Evolutionary conservation across 2,113 vertebrate species (phyloP).

Genomic region (Nycticorax nycticorax): DNA sequence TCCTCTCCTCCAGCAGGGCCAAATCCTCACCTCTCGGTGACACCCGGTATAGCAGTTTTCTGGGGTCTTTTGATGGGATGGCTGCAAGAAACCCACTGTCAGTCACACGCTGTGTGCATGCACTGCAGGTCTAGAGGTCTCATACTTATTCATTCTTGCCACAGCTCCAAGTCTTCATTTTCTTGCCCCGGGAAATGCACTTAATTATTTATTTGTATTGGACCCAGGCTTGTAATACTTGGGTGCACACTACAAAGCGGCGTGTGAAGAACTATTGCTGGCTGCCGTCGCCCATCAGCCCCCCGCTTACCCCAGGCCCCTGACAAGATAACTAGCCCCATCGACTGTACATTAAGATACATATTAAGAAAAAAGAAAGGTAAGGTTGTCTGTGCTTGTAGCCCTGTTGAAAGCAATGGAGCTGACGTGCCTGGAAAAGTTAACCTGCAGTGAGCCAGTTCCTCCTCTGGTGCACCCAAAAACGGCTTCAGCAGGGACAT

Average conservation of each 20-base stretch:
- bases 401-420: background rate
- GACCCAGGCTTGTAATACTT: background rate
- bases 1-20: background rate
- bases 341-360: background rate
- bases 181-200: background rate
- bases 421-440: background rate
- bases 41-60: background rate
- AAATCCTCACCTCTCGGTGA: background rate
- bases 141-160: background rate
- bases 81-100: constrained; percentile 10
- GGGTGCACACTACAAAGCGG: constrained; percentile 32
- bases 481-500: background rate
- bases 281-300: background rate
- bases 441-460: background rate
- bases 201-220: constrained; percentile 61
- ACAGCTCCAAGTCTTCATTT: constrained; percentile 43
- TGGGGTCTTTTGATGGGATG: background rate
- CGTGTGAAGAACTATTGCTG: background rate
- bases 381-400: background rate
- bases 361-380: background rate
- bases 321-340: constrained; percentile 27
- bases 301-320: background rate
- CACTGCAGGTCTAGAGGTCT: background rate
- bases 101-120: accelerated
- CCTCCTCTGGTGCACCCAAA: background rate